Percentiles rank a stretch among this genome's conserved stretches.
These are phyloP conservation scores for Sylvilagus floridanus DNA, from an alignment of 2,797 vertebrate genomes.

Conservation along the genomic window DNA sequence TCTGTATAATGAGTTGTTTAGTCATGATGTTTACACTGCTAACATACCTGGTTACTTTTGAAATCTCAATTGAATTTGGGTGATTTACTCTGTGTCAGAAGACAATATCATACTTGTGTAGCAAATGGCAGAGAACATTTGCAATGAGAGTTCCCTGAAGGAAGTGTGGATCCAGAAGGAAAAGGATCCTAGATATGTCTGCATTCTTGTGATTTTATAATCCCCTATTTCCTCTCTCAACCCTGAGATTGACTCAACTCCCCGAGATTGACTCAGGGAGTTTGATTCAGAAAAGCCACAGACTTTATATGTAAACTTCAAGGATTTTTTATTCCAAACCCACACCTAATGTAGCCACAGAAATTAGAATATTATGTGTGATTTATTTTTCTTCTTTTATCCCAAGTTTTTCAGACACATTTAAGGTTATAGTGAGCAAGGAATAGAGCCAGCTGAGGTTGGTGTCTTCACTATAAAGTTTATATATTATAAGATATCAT, in stretches of 20 bases:
- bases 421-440: slow-evolving; percentile 48
- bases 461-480: slow-evolving; percentile 3
- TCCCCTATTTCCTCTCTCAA: slow-evolving; percentile 68
- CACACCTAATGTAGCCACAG: slow-evolving; percentile 51
- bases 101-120: slow-evolving; percentile 98
- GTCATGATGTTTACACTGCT: slow-evolving; percentile 96
- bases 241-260: slow-evolving; percentile 18
- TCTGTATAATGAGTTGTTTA: slow-evolving; percentile 86
- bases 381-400: slow-evolving; percentile 44
- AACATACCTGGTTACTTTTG: slow-evolving; percentile 97
- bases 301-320: slow-evolving; percentile 35
- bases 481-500: slow-evolving; percentile 41
- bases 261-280: slow-evolving; percentile 45
- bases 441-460: slow-evolving; percentile 3
- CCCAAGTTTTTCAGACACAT: slow-evolving; percentile 64
- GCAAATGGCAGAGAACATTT: slow-evolving; percentile 83
- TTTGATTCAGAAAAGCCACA: slow-evolving; percentile 34
- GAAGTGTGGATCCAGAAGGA: slow-evolving; percentile 91
- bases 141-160: too few relatives aligned
- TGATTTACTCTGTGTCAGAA: slow-evolving; percentile 97
- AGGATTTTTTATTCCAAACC: not conserved
- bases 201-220: slow-evolving; percentile 58
- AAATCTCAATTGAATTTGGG: slow-evolving; percentile 97
- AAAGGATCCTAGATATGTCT: slow-evolving; percentile 88
- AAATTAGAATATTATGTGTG: slow-evolving; percentile 6